Conservation (phyloP, 2,888 invertebrate genomes). For the Brenthis ino region DNA sequence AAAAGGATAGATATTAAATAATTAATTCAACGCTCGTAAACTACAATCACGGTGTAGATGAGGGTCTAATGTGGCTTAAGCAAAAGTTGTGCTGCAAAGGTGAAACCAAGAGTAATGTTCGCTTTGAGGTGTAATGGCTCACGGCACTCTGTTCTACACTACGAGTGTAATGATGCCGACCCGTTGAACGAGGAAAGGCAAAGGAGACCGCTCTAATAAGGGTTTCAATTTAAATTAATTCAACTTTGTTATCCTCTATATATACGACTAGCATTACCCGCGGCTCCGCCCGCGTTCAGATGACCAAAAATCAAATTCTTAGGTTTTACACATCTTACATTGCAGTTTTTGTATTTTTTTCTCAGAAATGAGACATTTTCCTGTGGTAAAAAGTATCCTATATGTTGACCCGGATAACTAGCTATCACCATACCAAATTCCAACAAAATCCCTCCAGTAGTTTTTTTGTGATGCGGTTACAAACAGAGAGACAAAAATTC, state of each 20-base stretch:
- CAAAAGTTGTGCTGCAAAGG: conserved; percentile 38
- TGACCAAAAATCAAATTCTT: too few species aligned
- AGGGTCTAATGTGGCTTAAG: conserved; percentile 36
- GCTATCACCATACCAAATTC: too few species aligned
- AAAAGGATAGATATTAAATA: conserved; percentile 24
- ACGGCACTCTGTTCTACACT: conserved; percentile 43
- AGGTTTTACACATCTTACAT: too few species aligned
- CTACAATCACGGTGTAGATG: conserved; percentile 33
- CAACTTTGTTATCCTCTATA: background rate
- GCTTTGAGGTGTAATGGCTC: conserved; percentile 44
- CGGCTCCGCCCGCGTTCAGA: too few species aligned
- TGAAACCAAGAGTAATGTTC: conserved; percentile 44
- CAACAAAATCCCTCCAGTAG: too few species aligned
- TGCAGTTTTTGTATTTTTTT: too few species aligned
- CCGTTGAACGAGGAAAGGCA: background rate
- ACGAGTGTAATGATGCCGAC: conserved; percentile 8
- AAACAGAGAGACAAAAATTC: too few species aligned
- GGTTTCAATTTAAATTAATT: conserved; percentile 15
- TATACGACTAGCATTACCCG: background rate
- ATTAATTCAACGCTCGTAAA: conserved; percentile 28
- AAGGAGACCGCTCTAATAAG: conserved; percentile 3
- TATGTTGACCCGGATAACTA: too few species aligned
- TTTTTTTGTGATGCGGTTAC: too few species aligned
- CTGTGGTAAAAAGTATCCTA: too few species aligned
- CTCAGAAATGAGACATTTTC: too few species aligned